A percentile compares a stretch with the other conserved stretches of the same genome.
phyloP scores from a whole-genome alignment of 2,888 invertebrate species.

The Rugalucina vietnamica region DNA sequence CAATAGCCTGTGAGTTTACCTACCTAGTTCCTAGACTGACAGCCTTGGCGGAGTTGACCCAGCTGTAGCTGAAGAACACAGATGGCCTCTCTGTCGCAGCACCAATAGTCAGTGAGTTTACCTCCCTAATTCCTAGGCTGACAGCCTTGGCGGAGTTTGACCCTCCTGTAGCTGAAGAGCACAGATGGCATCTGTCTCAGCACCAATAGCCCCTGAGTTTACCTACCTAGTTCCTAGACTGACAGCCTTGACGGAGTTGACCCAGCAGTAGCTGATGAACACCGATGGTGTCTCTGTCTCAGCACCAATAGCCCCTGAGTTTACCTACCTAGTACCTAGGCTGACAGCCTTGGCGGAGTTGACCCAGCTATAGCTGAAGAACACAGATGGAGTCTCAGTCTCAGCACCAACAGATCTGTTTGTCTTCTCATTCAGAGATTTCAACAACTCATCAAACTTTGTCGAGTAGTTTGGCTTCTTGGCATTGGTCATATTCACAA shows the following conservation, averaged over 20 bases:
- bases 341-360: conserved; percentile 78
- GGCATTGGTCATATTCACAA: conserved; percentile 76
- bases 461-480: conserved; percentile 72
- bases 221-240: conserved; percentile 70
- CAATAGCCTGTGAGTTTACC: too few relatives aligned
- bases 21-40: conserved; percentile 74
- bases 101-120: too few relatives aligned
- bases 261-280: conserved; percentile 80
- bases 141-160: conserved; percentile 78
- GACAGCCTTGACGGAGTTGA: conserved; percentile 77
- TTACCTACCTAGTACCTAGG: conserved; percentile 71
- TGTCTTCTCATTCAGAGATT: conserved; percentile 56
- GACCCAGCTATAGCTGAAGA: conserved; percentile 80
- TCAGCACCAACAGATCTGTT: conserved; percentile 26
- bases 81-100: conserved; percentile 65
- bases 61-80: conserved; percentile 80
- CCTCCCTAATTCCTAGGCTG: conserved; percentile 70
- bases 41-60: conserved; percentile 78
- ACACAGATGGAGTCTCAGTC: conserved; percentile 68
- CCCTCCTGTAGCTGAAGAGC: conserved; percentile 81
- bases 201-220: too few relatives aligned
- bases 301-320: background rate
- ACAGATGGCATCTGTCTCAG: conserved; percentile 70
- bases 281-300: too few relatives aligned
- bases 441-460: conserved; percentile 78